phyloP scores from a whole-genome alignment of 2,797 vertebrate genomes.

The Enteromius mattozi region DNA sequence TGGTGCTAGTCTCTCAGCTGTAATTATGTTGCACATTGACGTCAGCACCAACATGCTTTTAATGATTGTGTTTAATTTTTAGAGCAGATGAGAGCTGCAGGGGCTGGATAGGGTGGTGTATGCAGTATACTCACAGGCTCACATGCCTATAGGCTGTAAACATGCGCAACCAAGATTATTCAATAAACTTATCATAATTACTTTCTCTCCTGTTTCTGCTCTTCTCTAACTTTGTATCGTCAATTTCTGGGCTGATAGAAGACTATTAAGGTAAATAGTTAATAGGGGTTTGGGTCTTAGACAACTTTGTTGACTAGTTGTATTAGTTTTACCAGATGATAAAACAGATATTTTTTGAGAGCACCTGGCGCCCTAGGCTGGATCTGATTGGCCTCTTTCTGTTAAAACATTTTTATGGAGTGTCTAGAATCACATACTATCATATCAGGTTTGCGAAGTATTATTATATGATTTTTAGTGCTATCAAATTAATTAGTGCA shows the following conservation, averaged over 20 bases:
- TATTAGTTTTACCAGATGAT: background rate
- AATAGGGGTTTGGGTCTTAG: background rate
- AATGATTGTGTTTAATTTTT: conserved; percentile 22
- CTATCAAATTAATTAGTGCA: too few species aligned
- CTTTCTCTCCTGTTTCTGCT: background rate
- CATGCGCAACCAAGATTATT: background rate
- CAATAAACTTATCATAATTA: background rate
- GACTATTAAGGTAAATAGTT: background rate
- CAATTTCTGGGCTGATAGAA: background rate
- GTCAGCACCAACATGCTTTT: conserved; percentile 17
- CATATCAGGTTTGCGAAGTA: background rate
- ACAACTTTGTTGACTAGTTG: background rate
- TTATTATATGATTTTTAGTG: background rate
- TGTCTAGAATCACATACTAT: background rate
- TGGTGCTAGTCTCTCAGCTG: conserved; percentile 10
- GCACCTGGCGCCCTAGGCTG: background rate
- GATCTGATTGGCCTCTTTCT: background rate
- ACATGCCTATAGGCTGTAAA: background rate
- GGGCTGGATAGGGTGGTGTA: background rate
- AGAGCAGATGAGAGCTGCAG: conserved; percentile 8
- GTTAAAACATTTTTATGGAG: background rate
- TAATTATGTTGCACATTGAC: conserved; percentile 26
- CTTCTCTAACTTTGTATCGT: background rate
- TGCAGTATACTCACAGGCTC: background rate
- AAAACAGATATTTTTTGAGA: background rate